Evolutionary conservation across 2,888 invertebrate genomes (phyloP), one percentile per base, ranked within the genome.

Genomic region (Agrotis exclamationis): DNA sequence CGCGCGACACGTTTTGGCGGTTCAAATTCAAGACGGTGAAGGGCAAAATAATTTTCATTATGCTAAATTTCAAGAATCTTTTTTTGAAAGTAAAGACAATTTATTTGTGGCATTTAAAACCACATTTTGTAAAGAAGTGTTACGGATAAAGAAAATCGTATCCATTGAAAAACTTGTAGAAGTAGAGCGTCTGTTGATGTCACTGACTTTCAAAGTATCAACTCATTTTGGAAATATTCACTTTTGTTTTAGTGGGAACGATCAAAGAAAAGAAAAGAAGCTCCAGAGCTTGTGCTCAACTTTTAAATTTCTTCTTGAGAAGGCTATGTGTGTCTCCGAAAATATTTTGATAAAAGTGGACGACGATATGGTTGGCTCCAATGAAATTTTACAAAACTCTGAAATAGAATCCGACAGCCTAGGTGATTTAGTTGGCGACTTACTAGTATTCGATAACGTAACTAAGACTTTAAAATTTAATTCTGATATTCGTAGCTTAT

Each of bases 341-440:
- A 53, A 50, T 57, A 48, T 48, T 24, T 54, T 82, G 6, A 67
- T 71, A 18, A 71, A 70, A 64, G 20, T 82, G 9, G 62, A 76
- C 16, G 72, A 80, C n/a, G n/a, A 20, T 54, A 76, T 70, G 45
- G 3, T 24, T 24, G 48, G 74, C 5, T 57, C 58, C 9, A 66
- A 67, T 13, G 28, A 69, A 57, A 67, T 67, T 24, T 59, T 83
- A 18, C 60, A 80, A 57, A 50, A n/a, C 16, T 63, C 57, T 16
- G 80, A 82, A 62, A 51, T 83, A 20, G 66, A 76, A 50, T 33
- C 45, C 2, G 50, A 60, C 14, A 60, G 70, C 45, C 28, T 83
- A 28, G 82, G 68, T 9, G 80, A 74, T 22, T 63, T 83, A 66
- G 70, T 83, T n/a, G 83, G 83, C 7, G 76, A 83, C 48, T n/a